Conservation (phyloP, 2,888 invertebrate species). For the Heliconius erato region DNA sequence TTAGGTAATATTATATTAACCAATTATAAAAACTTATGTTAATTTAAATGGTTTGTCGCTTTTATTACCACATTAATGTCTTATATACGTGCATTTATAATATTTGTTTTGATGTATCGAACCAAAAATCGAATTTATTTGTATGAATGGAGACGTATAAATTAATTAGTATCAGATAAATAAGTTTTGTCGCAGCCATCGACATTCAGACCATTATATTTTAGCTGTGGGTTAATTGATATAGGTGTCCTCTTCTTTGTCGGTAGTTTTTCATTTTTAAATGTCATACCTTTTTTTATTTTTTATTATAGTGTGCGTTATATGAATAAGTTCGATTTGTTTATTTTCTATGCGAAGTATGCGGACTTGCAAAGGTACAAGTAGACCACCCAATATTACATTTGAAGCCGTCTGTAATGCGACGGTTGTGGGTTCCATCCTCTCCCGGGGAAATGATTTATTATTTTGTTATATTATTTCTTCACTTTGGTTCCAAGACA, state of each 20-base stretch:
- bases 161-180: conserved; percentile 31
- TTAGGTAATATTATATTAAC: not conserved
- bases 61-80: conserved; percentile 22
- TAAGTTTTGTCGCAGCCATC: conserved; percentile 32
- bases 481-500: too few species aligned
- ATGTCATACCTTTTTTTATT: conserved; percentile 47
- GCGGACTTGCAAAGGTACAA: conserved; percentile 27
- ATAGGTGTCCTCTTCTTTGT: conserved; percentile 44
- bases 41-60: conserved; percentile 19
- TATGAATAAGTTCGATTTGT: conserved; percentile 18
- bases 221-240: conserved; percentile 47
- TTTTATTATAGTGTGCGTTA: conserved; percentile 32
- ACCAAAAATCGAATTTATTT: conserved; percentile 24
- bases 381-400: conserved; percentile 34
- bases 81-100: conserved; percentile 31
- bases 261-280: conserved; percentile 45
- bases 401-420: not conserved
- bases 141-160: conserved; percentile 4
- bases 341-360: conserved; percentile 33
- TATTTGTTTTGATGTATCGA: conserved; percentile 36
- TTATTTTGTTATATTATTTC: too few species aligned
- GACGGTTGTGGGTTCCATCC: too few species aligned
- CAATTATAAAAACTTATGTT: conserved; percentile 13
- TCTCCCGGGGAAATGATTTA: too few species aligned
- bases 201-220: conserved; percentile 37